These are phyloP conservation scores for Psittacula derbiana DNA, from an alignment of 2,797 vertebrate genomes.

Conservation along the genomic window DNA sequence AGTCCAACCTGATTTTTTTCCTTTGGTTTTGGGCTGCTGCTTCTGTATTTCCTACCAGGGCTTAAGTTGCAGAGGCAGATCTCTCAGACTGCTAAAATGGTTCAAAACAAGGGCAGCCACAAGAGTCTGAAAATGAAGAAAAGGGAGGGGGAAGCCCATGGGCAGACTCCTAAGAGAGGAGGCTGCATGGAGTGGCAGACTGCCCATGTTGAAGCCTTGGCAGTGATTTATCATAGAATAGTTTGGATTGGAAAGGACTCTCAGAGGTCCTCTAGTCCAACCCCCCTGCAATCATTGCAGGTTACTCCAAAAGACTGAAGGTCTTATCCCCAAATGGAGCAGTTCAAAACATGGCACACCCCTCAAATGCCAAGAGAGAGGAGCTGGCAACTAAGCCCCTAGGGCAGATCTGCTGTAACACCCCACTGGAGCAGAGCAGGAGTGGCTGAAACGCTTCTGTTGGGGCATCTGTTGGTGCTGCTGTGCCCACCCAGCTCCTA, in stretches of 20 bases:
- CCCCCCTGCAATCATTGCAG: not conserved
- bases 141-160: not conserved
- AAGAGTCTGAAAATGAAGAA: not conserved
- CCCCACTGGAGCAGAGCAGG: rapidly evolving
- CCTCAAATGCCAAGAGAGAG: not conserved
- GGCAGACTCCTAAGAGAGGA: not conserved
- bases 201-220: not conserved
- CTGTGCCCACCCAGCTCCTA: not conserved
- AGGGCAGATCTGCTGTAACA: rapidly evolving
- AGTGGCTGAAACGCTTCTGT: not conserved
- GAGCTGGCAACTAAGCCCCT: rapidly evolving
- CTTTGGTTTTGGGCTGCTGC: not conserved
- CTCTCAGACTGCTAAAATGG: not conserved
- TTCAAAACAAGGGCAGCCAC: not conserved
- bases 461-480: not conserved
- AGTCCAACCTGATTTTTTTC: not conserved
- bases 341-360: not conserved
- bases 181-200: rapidly evolving
- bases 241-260: not conserved
- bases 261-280: not conserved
- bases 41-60: not conserved
- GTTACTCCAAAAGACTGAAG: not conserved
- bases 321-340: not conserved
- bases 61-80: not conserved
- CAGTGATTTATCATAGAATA: not conserved